Evolutionary conservation across 30 jellyfish, hydroid and myxozoan genomes (phyloP).

Genomic region (Aurelia sp.): DNA sequence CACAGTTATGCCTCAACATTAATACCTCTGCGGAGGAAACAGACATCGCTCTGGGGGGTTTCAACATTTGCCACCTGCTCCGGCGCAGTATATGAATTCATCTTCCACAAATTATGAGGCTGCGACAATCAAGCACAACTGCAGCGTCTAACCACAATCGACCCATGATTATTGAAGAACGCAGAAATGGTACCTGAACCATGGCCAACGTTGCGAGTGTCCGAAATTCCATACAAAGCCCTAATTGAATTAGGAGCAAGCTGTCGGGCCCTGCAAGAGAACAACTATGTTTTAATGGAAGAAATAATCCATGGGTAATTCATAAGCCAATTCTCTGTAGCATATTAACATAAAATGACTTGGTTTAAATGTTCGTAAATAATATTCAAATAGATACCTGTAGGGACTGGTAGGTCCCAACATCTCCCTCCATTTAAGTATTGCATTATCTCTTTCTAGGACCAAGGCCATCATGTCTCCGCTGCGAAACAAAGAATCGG

Average conservation of each 20-base stretch:
- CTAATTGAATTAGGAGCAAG: conserved; percentile 54
- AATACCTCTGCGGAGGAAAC: too few species aligned
- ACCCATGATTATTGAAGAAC: background rate
- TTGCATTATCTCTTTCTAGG: conserved; percentile 63
- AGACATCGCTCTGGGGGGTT: too few species aligned
- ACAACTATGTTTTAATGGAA: background rate
- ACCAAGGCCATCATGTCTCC: conserved; percentile 62
- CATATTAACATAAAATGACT: too few species aligned
- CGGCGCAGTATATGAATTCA: too few species aligned
- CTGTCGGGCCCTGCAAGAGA: conserved; percentile 68
- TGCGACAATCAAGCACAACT: too few species aligned
- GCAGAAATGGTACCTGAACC: conserved; percentile 64
- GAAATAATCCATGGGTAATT: background rate
- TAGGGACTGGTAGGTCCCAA: conserved; percentile 79
- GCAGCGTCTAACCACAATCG: background rate
- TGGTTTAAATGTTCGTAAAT: too few species aligned
- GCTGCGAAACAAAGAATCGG: conserved; percentile 21
- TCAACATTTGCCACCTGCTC: too few species aligned
- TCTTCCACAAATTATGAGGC: too few species aligned
- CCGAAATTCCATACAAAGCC: conserved; percentile 75
- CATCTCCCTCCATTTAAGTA: conserved; percentile 64
- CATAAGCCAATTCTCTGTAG: too few species aligned
- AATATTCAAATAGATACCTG: conserved; percentile 11
- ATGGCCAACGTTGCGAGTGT: conserved; percentile 81
- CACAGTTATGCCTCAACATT: too few species aligned